Evolutionary conservation across 1,140 invertebrate species (phyloP), one percentile per base, ranked within the genome.

Genomic region (Bombyx mori): DNA sequence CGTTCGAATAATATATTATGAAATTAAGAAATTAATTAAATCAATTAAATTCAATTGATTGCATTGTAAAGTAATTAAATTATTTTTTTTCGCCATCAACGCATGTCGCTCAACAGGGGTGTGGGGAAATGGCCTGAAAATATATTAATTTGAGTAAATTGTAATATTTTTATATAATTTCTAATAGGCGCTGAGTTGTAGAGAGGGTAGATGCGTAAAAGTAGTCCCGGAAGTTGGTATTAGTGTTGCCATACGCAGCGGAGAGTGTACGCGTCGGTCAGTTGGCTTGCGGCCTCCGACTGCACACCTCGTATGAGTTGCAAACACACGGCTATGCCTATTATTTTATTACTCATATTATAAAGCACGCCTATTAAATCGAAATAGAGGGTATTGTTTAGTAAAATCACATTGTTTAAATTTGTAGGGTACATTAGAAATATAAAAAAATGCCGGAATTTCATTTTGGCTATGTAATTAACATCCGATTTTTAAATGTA

Each of bases 151-250:
- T 73, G 70, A 53, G 54, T 59, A 79, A 79, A 77, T 66, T 68
- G 75, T 82, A 56, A 58, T 74, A 68, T 78, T 83, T 86, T 86
- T 86, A 81, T 60, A 60, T 64, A 65, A 81, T 71, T 63, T 57
- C 75, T 51, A 63, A 77, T 84, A 84, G 81, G 82, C 82, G 82
- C 82, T 79, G 76, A 83, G 75, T 76, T 71, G 63, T 71, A 71
- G 71, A 69, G 70, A 61, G 69, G 74, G 69, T 70, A 73, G 68
- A 60, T 63, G 61, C 57, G 35, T 59, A 71, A 78, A 81, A 82
- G 79, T 58, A 72, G 61, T 64, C 69, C 69, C 65, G 69, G 72
- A 79, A 73, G 63, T 80, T 65, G 59, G 60, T 75, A 62, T 47
- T 57, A 75, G 75, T 80, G 79, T 82, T 85, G 77, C 82, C 82